Base-by-base conservation (phyloP, 92 coral and sea anemone genomes). In the Phenganax stokvisi region DNA sequence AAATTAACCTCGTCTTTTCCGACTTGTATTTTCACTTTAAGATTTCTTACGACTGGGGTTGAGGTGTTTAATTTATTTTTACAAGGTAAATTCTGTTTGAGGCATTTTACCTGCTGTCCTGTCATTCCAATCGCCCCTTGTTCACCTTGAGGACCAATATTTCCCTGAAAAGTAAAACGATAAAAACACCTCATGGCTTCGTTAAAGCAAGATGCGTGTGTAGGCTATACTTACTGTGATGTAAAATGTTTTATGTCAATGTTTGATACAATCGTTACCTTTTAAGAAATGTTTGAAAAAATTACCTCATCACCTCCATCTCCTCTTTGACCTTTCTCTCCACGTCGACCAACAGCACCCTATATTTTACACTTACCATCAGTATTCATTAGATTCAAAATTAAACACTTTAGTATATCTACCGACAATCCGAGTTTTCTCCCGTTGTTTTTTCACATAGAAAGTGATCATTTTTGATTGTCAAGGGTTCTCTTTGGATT, bases 61-160 rank as follows among this genome's bases (percentile, higher is more conserved):
- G 5, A 37, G 5, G 5, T 5, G 47, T 37, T 37, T 37, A 37
- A 37, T 37, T 37, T 37, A 37, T 37, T 37, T 37, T 37, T 37
- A 37, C 25, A 20, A 20, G 47, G 47, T 1, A 37, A 37, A 37
- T 37, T 37, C 47, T 37, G 47, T 37, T 37, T 37, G 47, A 37
- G 27, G 2, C 28, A 64, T 11, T 3, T 66, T 54, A 74, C 79
- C 79, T 74, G 60, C 54, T 17, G 79, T 74, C 79, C 79, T 52
- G 54, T 52, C 25, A 25, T 15, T 56, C 79, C 79, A 52, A 30
- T 11, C 6, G 10, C 44, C 16, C 79, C 79, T 9, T 15, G 10
- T 16, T 74, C 79, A 74, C 79, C 79, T 3, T 3, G 79, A 52
- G 62, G 79, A 15, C 79, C 79, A 74, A 27, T 27, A 74, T 12